phyloP scores from a whole-genome alignment of 2,888 invertebrate species.

The Sepiola atlantica region DNA sequence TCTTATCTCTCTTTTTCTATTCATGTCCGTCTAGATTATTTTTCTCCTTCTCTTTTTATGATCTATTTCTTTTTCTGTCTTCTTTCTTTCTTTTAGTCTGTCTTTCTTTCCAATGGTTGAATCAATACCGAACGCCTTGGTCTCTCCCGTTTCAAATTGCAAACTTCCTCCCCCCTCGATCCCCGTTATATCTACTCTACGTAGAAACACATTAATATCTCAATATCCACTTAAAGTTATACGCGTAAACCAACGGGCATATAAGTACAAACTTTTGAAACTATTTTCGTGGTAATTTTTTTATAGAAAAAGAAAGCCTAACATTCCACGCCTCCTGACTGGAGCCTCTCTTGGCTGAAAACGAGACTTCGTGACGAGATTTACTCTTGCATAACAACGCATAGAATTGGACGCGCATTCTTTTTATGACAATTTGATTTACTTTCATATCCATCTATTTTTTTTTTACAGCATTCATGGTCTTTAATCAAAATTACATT shows the following conservation, averaged over 20 bases:
- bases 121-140: not conserved
- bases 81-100: no score
- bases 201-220: not conserved
- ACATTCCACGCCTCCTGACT: not conserved
- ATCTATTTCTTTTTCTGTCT: no score
- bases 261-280: not conserved
- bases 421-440: not conserved
- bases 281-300: not conserved
- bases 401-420: not conserved
- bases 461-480: not conserved
- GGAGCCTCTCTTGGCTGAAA: not conserved
- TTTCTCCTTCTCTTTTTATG: no score
- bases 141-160: not conserved
- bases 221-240: not conserved
- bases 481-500: not conserved
- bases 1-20: not conserved
- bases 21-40: no score
- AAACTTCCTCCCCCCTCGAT: not conserved
- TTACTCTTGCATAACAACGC: not conserved
- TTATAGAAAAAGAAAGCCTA: not conserved
- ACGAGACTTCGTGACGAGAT: not conserved
- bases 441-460: not conserved
- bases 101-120: not conserved
- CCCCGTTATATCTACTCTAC: not conserved
- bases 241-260: not conserved